Evolutionary conservation across 2,113 vertebrate species (phyloP).

Genomic region (Hirundichthys speculiger): DNA sequence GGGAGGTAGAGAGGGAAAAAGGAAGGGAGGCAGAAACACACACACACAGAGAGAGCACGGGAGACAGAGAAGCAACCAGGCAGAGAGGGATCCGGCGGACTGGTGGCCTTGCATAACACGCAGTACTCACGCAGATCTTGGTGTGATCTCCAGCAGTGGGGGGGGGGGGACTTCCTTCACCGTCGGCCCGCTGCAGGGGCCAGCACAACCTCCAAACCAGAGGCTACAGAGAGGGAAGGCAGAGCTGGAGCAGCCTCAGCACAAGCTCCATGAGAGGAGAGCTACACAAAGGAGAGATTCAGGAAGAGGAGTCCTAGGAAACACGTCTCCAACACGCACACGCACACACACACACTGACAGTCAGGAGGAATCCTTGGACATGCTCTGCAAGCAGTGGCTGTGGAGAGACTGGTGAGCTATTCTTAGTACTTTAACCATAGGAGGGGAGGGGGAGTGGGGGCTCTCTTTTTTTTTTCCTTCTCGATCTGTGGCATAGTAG

Average conservation of each 20-base stretch:
- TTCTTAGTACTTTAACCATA: constrained; percentile 73
- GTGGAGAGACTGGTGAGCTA: constrained; percentile 79
- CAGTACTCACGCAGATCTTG: constrained; percentile 78
- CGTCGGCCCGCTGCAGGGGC: constrained; percentile 55
- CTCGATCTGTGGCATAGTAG: constrained; percentile 75
- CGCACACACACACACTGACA: constrained; percentile 43
- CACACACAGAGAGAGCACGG: constrained; percentile 36
- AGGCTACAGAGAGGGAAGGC: constrained; percentile 37
- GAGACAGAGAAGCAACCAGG: constrained; percentile 65
- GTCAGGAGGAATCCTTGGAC: constrained; percentile 70
- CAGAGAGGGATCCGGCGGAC: constrained; percentile 85
- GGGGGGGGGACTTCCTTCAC: constrained; percentile 77
- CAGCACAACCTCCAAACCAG: constrained; percentile 23
- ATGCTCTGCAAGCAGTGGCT: constrained; percentile 76
- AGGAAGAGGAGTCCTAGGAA: constrained; percentile 67
- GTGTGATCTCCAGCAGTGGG: constrained; percentile 73
- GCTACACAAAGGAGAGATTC: constrained; percentile 68
- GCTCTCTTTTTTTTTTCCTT: constrained; percentile 61
- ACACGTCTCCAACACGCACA: constrained; percentile 59
- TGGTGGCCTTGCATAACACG: constrained; percentile 86
- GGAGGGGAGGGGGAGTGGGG: constrained; percentile 33
- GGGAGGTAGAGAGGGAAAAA: constrained; percentile 32
- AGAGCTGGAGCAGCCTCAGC: constrained; percentile 48
- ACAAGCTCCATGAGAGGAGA: constrained; percentile 46
- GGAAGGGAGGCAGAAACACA: constrained; percentile 43